Evolutionary conservation across 2,113 vertebrate genomes (phyloP).

Genomic region (Enhydra lutris): DNA sequence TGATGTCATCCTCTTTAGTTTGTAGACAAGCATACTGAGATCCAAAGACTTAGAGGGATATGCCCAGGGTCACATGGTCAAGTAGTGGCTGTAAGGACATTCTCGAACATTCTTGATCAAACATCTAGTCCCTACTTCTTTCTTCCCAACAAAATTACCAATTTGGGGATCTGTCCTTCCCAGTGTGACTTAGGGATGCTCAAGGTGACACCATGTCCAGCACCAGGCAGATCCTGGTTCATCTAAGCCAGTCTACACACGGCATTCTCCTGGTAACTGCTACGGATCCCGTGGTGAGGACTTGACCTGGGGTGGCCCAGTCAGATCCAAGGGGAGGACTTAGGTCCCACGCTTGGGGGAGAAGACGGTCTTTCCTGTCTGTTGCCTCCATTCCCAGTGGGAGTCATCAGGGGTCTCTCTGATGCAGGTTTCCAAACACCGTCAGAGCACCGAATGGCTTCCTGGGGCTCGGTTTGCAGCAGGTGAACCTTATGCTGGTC

Average conservation of each 20-base stretch:
- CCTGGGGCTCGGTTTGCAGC: not conserved
- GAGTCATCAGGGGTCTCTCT: not conserved
- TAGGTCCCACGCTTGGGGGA: not conserved
- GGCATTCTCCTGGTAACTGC: not conserved
- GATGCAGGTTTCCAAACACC: not conserved
- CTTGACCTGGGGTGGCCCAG: not conserved
- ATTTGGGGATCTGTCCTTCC: not conserved
- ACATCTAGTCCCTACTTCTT: not conserved
- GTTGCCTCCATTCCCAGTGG: not conserved
- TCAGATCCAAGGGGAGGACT: not conserved
- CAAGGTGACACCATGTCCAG: not conserved
- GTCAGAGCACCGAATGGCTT: not conserved
- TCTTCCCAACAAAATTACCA: not conserved
- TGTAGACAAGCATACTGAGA: not conserved
- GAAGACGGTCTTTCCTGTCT: not conserved
- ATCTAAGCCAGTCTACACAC: not conserved
- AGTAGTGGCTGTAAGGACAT: not conserved
- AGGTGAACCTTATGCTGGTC: not conserved
- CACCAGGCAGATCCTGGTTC: not conserved
- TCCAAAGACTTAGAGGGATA: not conserved
- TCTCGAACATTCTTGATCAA: not conserved
- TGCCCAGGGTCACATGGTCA: not conserved
- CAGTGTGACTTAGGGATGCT: not conserved
- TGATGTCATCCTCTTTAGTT: not conserved
- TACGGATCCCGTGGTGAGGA: not conserved